Percentiles rank a stretch among this genome's conserved stretches.
Conservation (phyloP, 2,113 vertebrate genomes). For the Onychostoma macrolepis region DNA sequence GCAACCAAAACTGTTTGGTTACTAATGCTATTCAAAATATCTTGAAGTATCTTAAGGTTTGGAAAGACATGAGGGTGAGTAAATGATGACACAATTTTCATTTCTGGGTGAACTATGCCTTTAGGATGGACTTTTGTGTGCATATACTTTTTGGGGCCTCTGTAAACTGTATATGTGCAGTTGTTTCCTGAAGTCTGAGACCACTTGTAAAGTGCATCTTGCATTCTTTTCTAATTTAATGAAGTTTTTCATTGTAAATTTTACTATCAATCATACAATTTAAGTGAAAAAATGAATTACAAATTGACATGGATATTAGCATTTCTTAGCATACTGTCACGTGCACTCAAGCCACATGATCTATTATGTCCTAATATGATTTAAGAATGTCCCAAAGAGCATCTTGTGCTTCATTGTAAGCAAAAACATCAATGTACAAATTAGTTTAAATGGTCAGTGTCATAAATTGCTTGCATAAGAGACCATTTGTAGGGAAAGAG, state of each 20-base stretch:
- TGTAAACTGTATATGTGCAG: neutral
- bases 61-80: neutral
- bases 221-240: neutral
- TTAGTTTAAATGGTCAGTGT: neutral
- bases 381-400: neutral
- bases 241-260: neutral
- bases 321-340: neutral
- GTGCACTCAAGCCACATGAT: neutral
- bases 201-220: neutral
- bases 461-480: neutral
- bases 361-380: constrained; percentile 11
- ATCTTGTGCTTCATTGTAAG: neutral
- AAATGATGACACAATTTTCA: neutral
- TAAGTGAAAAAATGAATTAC: neutral
- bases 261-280: neutral
- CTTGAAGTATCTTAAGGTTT: neutral
- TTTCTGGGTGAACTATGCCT: neutral
- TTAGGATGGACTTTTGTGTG: neutral
- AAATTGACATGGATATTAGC: too few relatives aligned
- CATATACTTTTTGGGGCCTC: neutral
- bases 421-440: neutral
- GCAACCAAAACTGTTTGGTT: neutral
- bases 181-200: neutral
- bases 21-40: neutral
- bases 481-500: neutral